Conservation (phyloP, 2,797 vertebrate species). For the Alfaro cultratus region DNA sequence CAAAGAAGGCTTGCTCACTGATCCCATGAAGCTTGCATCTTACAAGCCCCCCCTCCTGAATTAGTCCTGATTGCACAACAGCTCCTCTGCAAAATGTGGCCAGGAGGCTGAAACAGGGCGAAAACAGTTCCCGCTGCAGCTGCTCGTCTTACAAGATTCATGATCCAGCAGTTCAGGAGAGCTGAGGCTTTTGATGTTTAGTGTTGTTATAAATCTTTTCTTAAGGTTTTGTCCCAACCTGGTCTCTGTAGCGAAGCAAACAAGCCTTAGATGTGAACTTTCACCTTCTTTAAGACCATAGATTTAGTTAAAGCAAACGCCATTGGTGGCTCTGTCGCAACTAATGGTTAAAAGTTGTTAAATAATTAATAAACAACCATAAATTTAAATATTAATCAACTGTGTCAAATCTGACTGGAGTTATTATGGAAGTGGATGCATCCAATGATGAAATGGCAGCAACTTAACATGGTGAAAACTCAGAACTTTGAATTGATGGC, state of each 20-base stretch:
- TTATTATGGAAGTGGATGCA: not conserved
- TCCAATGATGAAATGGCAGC: not conserved
- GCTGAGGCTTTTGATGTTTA: slow-evolving; percentile 49
- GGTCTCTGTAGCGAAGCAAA: not conserved
- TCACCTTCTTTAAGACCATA: not conserved
- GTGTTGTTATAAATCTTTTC: slow-evolving; percentile 44
- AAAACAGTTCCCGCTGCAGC: slow-evolving; percentile 57
- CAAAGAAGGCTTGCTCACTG: slow-evolving; percentile 72
- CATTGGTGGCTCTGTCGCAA: not conserved
- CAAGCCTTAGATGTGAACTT: not conserved
- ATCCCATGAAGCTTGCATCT: slow-evolving; percentile 65
- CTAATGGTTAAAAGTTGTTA: not conserved
- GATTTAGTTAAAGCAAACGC: not conserved
- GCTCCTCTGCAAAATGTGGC: slow-evolving; percentile 54
- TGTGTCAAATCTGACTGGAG: not conserved
- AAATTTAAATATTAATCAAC: not conserved
- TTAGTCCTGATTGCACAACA: slow-evolving; percentile 56
- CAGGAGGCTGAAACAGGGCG: slow-evolving; percentile 43
- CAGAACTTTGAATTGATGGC: not conserved
- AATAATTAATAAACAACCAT: not conserved
- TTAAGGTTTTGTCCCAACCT: slow-evolving; percentile 28
- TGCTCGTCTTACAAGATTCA: slow-evolving; percentile 52
- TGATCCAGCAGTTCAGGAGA: slow-evolving; percentile 57
- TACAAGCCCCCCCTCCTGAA: slow-evolving; percentile 45
- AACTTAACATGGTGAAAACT: too few relatives aligned